phyloP scores from a whole-genome alignment of 2,797 vertebrate genomes.

The Aphelocoma californica region DNA sequence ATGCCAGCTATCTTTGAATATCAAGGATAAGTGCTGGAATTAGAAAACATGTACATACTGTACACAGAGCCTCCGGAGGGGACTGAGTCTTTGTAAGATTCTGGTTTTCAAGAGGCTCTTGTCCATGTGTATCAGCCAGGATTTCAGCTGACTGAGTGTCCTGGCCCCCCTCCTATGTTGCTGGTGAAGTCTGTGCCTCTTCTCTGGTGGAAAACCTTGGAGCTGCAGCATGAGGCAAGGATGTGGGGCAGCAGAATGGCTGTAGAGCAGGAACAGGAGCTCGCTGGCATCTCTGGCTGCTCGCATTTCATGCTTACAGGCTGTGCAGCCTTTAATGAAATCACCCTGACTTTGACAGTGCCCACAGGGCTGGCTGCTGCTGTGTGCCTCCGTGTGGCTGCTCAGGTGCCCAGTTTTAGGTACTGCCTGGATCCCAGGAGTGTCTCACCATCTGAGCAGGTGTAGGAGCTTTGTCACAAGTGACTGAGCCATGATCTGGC shows the following conservation, averaged over 20 bases:
- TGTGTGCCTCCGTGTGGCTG: not conserved
- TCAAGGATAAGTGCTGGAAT: not conserved
- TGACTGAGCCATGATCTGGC: accelerated
- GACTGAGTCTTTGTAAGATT: not conserved
- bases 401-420: not conserved
- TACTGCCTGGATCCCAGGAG: not conserved
- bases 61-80: not conserved
- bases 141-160: not conserved
- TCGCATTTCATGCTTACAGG: not conserved
- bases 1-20: not conserved
- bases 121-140: not conserved
- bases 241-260: not conserved
- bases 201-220: not conserved
- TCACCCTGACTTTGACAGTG: not conserved
- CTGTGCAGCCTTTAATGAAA: not conserved
- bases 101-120: not conserved
- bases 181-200: not conserved
- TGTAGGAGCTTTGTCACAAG: not conserved
- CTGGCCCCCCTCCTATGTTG: not conserved
- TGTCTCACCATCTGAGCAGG: not conserved
- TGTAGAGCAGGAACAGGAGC: not conserved
- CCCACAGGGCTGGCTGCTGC: not conserved
- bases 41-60: not conserved
- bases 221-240: not conserved
- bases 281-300: accelerated